Percentiles rank a stretch among this genome's conserved stretches.
phyloP scores from a whole-genome alignment of 2,888 invertebrate species.

The Bugula neritina region DNA sequence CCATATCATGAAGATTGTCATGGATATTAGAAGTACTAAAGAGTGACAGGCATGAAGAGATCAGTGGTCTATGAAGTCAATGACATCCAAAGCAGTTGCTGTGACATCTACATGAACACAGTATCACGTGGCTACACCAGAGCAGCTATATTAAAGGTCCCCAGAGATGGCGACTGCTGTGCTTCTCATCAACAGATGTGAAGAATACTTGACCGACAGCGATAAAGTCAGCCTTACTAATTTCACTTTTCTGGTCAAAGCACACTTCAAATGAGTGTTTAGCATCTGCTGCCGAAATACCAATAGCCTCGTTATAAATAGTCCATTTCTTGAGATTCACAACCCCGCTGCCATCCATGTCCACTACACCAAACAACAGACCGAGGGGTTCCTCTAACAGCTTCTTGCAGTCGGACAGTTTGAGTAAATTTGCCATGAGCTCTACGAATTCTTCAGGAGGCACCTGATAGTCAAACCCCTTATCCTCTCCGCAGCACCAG shows the following conservation, averaged over 20 bases:
- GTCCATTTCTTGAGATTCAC: slow-evolving; percentile 18
- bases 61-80: no score
- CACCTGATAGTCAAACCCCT: slow-evolving; percentile 23
- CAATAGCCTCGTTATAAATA: slow-evolving; percentile 15
- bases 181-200: slow-evolving; percentile 4
- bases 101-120: no score
- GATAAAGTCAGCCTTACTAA: slow-evolving; percentile 14
- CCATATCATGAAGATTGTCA: no score
- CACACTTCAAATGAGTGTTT: slow-evolving; percentile 2
- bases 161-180: slow-evolving; percentile 16
- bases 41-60: no score
- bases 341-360: slow-evolving; percentile 5
- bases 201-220: slow-evolving; percentile 24
- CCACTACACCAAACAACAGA: slow-evolving; percentile 25
- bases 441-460: slow-evolving; percentile 16
- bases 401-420: slow-evolving; percentile 18
- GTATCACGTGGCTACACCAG: no score
- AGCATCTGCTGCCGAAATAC: not conserved
- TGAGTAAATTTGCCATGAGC: slow-evolving; percentile 1
- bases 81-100: no score
- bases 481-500: slow-evolving; percentile 28
- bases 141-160: slow-evolving; percentile 9
- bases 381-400: slow-evolving; percentile 24
- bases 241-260: not conserved
- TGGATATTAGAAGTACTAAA: no score